Evolutionary conservation across 2,113 vertebrate genomes (phyloP), one percentile per base, ranked within the genome.

Genomic region (Oncorhynchus tshawytscha): DNA sequence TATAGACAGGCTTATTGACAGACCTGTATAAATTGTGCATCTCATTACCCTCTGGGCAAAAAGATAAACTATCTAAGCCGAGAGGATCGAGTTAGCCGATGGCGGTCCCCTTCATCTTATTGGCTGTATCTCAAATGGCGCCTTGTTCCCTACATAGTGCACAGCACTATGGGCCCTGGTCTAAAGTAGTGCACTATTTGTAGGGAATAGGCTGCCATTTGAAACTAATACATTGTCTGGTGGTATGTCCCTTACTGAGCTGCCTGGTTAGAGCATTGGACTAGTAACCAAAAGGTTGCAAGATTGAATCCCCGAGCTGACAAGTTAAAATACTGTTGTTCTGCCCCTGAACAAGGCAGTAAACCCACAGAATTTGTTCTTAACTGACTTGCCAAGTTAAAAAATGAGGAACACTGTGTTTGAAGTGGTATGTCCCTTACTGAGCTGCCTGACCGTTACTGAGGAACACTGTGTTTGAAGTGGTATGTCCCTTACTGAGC

Each of bases 1-100:
- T 95, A 97, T 97, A 94, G 97, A 96, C 95, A 94, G 90, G 92
- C 81, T 86, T 97, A 97, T 98, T 95, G 97, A 95, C 95, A 95
- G 94, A 92, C 94, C 95, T 95, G 94, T 95, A 95, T 98, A 95
- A 96, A 96, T 96, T 96, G 94, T 94, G 94, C 86, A 94, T 96
- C 95, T 96, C 95, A 97, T 97, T 97, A 96, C 97, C 93, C 94
- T 94, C 92, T 91, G 91, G 88, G 95, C 94, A 96, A 96, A 97
- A 97, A 95, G 96, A 97, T 97, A 95, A 95, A 98, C 96, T 95
- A 96, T 95, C 94, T 94, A 93, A 95, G 94, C 94, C 93, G 89
- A 91, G 94, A 93, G 91, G 94, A 94, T 94, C 93, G 72, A 83
- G 85, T 81, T 92, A 94, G 95, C 96, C 95, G 89, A 96, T 96